These are phyloP conservation scores for Rallus crepitans DNA, from an alignment of 2,797 vertebrate species.

Conservation along the genomic window DNA sequence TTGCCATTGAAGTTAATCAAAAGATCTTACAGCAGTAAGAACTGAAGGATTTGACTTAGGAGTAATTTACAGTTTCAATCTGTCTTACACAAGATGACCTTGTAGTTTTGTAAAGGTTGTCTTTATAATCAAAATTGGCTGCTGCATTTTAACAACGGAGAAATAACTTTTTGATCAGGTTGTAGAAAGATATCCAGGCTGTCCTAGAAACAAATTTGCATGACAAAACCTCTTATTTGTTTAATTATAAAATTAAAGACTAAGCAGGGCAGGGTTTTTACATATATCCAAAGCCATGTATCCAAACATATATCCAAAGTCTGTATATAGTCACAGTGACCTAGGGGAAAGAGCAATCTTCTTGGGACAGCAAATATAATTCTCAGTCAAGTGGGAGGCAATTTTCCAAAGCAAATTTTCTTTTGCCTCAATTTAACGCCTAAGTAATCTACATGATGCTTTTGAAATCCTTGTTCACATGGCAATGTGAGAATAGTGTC, in stretches of 20 bases:
- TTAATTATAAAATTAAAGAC: background rate
- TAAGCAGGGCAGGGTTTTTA: background rate
- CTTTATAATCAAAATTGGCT: slow-evolving; percentile 6
- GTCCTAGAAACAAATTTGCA: background rate
- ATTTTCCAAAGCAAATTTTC: background rate
- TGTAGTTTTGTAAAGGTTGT: background rate
- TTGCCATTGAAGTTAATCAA: slow-evolving; percentile 32
- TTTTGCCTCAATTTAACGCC: background rate
- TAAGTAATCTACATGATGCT: background rate
- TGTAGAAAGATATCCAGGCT: background rate
- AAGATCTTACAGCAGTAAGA: background rate
- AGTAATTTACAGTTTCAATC: background rate
- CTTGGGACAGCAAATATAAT: background rate
- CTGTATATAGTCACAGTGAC: background rate
- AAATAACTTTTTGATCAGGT: background rate
- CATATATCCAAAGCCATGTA: background rate
- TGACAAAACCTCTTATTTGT: background rate
- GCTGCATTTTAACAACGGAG: background rate
- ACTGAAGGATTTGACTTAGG: slow-evolving; percentile 13
- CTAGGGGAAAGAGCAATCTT: background rate
- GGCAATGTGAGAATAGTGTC: background rate
- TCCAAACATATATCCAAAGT: too few species aligned
- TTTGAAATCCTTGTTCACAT: background rate
- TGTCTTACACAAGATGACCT: background rate
- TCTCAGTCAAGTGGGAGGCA: background rate